A percentile compares a stretch with the other conserved stretches of the same genome.
These are phyloP conservation scores for Gulo gulo DNA, from an alignment of 2,113 vertebrate species.

Conservation along the genomic window DNA sequence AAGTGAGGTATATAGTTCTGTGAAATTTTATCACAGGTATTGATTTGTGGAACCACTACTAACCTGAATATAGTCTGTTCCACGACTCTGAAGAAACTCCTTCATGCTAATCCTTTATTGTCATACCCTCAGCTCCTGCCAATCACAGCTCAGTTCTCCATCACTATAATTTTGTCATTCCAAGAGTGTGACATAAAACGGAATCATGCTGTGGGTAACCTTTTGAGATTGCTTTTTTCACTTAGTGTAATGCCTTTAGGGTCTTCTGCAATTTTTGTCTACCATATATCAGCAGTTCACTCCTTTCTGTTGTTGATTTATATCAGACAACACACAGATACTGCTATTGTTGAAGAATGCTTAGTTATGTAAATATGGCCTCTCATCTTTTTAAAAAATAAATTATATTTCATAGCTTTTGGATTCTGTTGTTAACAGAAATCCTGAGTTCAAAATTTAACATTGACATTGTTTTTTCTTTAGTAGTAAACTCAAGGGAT, in stretches of 20 bases:
- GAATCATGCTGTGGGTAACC: background rate
- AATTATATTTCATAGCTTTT: background rate
- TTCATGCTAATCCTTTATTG: background rate
- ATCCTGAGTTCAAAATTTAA: background rate
- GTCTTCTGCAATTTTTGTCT: background rate
- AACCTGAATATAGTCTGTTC: background rate
- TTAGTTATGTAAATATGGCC: background rate
- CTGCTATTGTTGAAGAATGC: background rate
- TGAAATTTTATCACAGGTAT: background rate
- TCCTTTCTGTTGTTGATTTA: background rate
- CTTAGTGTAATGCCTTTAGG: background rate
- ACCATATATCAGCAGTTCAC: background rate
- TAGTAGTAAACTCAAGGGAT: background rate
- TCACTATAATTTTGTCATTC: background rate
- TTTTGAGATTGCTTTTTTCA: background rate
- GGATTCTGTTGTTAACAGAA: background rate
- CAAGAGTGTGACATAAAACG: background rate
- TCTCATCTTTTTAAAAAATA: background rate
- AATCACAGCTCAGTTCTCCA: background rate
- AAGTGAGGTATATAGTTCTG: background rate
- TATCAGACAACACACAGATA: background rate
- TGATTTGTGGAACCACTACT: background rate
- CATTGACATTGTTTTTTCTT: background rate
- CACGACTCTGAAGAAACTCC: background rate
- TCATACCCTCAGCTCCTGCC: background rate